Conservation (phyloP, 1,140 invertebrate genomes). For the Eurytemora carolleeae region DNA sequence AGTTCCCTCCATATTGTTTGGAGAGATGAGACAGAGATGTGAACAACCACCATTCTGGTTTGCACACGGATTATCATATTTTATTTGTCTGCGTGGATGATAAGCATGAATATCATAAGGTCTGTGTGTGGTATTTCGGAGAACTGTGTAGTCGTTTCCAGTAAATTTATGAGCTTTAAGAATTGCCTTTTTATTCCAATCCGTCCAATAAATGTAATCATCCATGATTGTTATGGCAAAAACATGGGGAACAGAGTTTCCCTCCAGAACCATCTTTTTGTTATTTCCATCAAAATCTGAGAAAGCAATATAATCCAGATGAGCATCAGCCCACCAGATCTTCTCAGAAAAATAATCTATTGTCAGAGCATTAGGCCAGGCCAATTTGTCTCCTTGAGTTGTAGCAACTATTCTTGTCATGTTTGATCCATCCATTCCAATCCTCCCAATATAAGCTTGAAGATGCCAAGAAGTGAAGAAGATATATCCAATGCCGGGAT, state of each 20-base stretch:
- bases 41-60: conserved; percentile 89
- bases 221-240: conserved; percentile 86
- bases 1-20: conserved; percentile 35
- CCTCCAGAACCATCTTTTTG: conserved; percentile 56
- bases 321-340: conserved; percentile 93
- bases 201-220: conserved; percentile 88
- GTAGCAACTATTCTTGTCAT: conserved; percentile 69
- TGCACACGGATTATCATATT: conserved; percentile 74
- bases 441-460: conserved; percentile 38
- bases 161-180: conserved; percentile 65
- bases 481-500: conserved; percentile 79
- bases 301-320: conserved; percentile 91
- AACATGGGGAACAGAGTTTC: conserved; percentile 63
- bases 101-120: conserved; percentile 83
- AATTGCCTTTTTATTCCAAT: conserved; percentile 73
- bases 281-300: conserved; percentile 71
- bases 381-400: conserved; percentile 59
- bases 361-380: conserved; percentile 92
- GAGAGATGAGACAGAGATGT: conserved; percentile 77
- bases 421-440: conserved; percentile 90
- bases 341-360: conserved; percentile 89
- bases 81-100: conserved; percentile 58
- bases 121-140: conserved; percentile 78
- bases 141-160: conserved; percentile 46
- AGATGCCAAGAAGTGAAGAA: conserved; percentile 94